Evolutionary conservation across 2,888 invertebrate genomes (phyloP).

Genomic region (Noctua pronuba): DNA sequence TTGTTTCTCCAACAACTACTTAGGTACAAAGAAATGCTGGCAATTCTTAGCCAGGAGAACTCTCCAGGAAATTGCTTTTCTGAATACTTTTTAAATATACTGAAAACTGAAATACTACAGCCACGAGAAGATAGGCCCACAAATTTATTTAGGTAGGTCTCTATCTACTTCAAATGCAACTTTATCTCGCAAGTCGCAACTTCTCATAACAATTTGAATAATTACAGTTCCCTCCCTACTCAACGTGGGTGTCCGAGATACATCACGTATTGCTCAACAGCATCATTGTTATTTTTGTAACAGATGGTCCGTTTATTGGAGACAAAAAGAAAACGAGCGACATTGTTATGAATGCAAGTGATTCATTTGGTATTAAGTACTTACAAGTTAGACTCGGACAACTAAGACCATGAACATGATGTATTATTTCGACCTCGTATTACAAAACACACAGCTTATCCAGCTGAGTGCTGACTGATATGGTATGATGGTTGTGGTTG

Average conservation of each 20-base stretch:
- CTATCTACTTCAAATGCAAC: slow-evolving; percentile 1
- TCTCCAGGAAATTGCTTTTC: not conserved
- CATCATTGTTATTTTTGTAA: slow-evolving; percentile 55
- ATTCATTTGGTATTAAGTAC: slow-evolving; percentile 26
- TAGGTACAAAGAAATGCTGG: slow-evolving; percentile 27
- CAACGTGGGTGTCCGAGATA: slow-evolving; percentile 48
- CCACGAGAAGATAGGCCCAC: not conserved
- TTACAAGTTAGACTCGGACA: slow-evolving; percentile 19
- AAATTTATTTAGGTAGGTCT: not conserved
- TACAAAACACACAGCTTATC: slow-evolving; percentile 10
- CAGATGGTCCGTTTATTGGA: slow-evolving; percentile 24
- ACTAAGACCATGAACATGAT: slow-evolving; percentile 16
- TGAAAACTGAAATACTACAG: slow-evolving; percentile 1
- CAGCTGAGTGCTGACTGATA: slow-evolving; percentile 10
- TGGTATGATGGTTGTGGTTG: not conserved
- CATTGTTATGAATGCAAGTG: slow-evolving; percentile 25
- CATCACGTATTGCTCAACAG: slow-evolving; percentile 49
- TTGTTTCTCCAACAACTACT: slow-evolving; percentile 68
- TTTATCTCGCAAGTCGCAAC: slow-evolving; percentile 2
- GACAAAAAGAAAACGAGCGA: slow-evolving; percentile 16
- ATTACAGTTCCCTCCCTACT: slow-evolving; percentile 17
- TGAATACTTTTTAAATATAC: not conserved
- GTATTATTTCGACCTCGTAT: slow-evolving; percentile 25
- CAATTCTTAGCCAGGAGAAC: slow-evolving; percentile 3
- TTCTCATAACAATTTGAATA: slow-evolving; percentile 14